Evolutionary conservation across 64 coral and sea anemone species (phyloP).

Genomic region (Porites lutea): DNA sequence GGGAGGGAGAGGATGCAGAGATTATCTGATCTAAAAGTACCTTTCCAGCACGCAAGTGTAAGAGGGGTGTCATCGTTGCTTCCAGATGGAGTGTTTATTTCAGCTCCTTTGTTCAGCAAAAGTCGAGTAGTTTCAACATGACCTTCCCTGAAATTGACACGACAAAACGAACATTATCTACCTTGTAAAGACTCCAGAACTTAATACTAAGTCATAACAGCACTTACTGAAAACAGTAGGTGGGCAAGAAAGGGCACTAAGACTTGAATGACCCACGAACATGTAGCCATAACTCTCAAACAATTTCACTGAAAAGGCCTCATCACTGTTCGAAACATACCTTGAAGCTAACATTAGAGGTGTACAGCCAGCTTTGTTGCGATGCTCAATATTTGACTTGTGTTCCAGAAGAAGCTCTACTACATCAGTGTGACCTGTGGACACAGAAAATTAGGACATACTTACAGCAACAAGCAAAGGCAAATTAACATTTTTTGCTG

Average conservation of each 20-base stretch:
- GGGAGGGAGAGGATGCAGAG: too few relatives aligned
- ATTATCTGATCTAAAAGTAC: constrained; percentile 13
- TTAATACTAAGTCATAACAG: too few relatives aligned
- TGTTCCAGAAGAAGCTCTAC: constrained; percentile 95
- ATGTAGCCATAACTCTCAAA: not conserved
- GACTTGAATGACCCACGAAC: too few relatives aligned
- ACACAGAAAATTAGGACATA: too few relatives aligned
- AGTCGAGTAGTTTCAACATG: constrained; percentile 96
- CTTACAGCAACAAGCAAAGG: not conserved
- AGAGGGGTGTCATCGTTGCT: constrained; percentile 99
- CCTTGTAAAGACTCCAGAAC: too few relatives aligned
- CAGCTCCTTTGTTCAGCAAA: constrained; percentile 86
- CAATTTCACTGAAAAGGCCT: not conserved
- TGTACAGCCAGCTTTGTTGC: constrained; percentile 98
- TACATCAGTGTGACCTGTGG: constrained; percentile 88
- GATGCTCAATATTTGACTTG: constrained; percentile 98
- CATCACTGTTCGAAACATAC: constrained; percentile 9
- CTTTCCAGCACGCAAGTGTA: constrained; percentile 99
- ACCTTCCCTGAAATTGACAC: constrained; percentile 76
- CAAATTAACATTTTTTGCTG: not conserved
- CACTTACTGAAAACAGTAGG: too few relatives aligned
- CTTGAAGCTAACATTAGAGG: constrained; percentile 98
- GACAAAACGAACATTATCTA: not conserved
- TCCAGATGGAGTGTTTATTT: constrained; percentile 99
- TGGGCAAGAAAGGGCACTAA: too few relatives aligned